Evolutionary conservation across 2,888 invertebrate genomes (phyloP).

Genomic region (Eucera pruinosa): DNA sequence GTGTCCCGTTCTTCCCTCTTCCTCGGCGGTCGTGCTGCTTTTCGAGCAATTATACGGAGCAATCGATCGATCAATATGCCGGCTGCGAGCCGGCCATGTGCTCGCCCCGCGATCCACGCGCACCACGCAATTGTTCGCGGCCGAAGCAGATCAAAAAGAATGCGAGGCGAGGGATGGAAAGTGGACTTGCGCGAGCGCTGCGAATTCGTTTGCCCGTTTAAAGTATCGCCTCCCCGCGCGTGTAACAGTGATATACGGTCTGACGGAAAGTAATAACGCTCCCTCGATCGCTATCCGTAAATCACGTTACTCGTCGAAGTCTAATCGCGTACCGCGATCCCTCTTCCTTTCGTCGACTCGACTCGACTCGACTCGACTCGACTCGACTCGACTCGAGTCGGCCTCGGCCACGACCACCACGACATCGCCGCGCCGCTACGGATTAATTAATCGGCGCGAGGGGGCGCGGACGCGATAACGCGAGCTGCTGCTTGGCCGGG

Average conservation of each 20-base stretch:
- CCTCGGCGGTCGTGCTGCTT: constrained; percentile 21
- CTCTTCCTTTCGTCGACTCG: constrained; percentile 33
- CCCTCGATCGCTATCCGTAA: constrained; percentile 55
- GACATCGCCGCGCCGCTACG: no score
- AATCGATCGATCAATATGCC: constrained; percentile 65
- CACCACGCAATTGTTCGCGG: constrained; percentile 14
- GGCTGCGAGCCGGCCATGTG: neutral
- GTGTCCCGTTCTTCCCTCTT: constrained; percentile 11
- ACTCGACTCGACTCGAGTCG: no score
- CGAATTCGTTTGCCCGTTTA: constrained; percentile 47
- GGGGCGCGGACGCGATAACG: constrained; percentile 32
- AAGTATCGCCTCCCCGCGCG: constrained; percentile 42
- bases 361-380: no score
- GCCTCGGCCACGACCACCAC: no score
- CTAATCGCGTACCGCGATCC: constrained; percentile 46
- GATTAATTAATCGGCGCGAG: constrained; percentile 40
- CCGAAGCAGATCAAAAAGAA: constrained; percentile 38
- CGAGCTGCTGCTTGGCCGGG: constrained; percentile 34
- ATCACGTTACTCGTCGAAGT: constrained; percentile 51
- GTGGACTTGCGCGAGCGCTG: constrained; percentile 23
- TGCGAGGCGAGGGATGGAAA: constrained; percentile 2
- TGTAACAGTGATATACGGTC: constrained; percentile 50
- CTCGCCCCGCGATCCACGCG: neutral
- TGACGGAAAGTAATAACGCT: constrained; percentile 55
- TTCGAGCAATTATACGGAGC: constrained; percentile 64